phyloP scores from a whole-genome alignment of 2,113 vertebrate species.

The Microcebus murinus region DNA sequence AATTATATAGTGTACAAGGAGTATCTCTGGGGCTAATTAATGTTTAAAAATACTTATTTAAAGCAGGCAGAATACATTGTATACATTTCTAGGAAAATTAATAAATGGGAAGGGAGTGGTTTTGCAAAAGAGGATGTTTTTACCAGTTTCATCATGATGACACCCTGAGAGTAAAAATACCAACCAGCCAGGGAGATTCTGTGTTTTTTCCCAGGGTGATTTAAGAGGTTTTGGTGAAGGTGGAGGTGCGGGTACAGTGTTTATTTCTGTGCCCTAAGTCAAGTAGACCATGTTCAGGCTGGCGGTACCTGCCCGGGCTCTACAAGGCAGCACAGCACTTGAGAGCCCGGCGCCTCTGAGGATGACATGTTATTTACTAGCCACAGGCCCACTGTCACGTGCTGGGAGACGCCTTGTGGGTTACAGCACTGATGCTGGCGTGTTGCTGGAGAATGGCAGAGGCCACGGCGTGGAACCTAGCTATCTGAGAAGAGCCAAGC shows the following conservation, averaged over 20 bases:
- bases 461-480: background rate
- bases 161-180: background rate
- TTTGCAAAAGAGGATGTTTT: background rate
- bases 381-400: background rate
- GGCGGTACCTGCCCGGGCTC: background rate
- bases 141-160: background rate
- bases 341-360: background rate
- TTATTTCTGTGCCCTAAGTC: background rate
- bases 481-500: background rate
- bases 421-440: background rate
- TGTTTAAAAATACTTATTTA: constrained; percentile 52
- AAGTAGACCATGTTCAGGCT: background rate
- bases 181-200: background rate
- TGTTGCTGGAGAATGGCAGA: background rate
- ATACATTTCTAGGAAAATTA: constrained; percentile 14
- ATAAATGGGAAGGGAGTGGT: background rate
- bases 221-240: background rate
- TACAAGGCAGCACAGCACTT: background rate
- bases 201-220: background rate
- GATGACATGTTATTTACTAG: background rate
- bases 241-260: background rate
- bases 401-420: background rate
- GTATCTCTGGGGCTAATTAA: background rate
- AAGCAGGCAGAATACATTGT: background rate
- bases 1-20: background rate